These are phyloP conservation scores for Gadus macrocephalus DNA, from an alignment of 2,113 vertebrate genomes.

Conservation along the genomic window DNA sequence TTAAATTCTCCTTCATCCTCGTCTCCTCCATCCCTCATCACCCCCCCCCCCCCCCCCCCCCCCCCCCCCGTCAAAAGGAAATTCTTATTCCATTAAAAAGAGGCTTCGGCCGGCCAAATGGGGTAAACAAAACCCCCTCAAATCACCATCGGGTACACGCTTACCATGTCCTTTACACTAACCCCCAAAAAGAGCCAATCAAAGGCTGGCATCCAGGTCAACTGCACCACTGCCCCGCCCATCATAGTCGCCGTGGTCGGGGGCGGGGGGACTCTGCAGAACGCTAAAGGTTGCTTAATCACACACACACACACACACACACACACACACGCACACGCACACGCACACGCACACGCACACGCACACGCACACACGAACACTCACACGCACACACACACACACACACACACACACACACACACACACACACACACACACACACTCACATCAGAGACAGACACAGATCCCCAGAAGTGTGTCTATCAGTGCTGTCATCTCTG, in stretches of 20 bases:
- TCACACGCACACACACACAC: background rate
- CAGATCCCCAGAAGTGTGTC: slow-evolving; percentile 53
- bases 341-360: too few species aligned
- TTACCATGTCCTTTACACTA: slow-evolving; percentile 29
- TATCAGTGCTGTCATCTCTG: slow-evolving; percentile 71
- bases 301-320: background rate
- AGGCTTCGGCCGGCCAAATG: slow-evolving; percentile 57
- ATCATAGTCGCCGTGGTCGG: slow-evolving; percentile 58
- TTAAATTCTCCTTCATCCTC: slow-evolving; percentile 30
- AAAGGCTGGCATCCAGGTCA: slow-evolving; percentile 32
- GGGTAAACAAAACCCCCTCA: slow-evolving; percentile 65
- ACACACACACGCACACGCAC: background rate
- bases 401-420: slow-evolving; percentile 10
- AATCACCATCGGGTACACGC: slow-evolving; percentile 61
- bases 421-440: slow-evolving; percentile 7
- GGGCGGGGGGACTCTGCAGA: slow-evolving; percentile 1
- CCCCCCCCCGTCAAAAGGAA: slow-evolving; percentile 55
- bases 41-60: slow-evolving; percentile 47
- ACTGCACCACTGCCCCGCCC: slow-evolving; percentile 39
- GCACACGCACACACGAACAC: too few species aligned
- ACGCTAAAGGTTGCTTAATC: slow-evolving; percentile 32
- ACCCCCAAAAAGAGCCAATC: slow-evolving; percentile 41
- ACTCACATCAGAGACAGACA: slow-evolving; percentile 8
- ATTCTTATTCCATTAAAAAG: slow-evolving; percentile 60
- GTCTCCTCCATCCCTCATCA: slow-evolving; percentile 20